phyloP scores from a whole-genome alignment of 2,797 vertebrate species.

The Strix occidentalis region DNA sequence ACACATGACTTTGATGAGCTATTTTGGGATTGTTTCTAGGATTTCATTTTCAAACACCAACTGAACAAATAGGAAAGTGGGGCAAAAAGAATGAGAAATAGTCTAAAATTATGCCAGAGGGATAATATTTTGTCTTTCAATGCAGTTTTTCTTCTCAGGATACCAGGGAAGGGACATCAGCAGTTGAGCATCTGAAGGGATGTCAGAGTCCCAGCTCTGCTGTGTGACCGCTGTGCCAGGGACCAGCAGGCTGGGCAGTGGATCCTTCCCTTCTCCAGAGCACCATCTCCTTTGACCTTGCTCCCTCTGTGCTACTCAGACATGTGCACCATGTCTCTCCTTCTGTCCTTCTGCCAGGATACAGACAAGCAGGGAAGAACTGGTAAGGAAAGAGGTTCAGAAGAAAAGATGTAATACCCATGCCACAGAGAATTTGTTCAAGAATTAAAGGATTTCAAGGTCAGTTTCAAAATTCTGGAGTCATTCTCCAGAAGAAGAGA shows the following conservation, averaged over 20 bases:
- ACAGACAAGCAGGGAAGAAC: not conserved
- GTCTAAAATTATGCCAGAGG: not conserved
- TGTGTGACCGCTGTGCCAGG: fast-evolving
- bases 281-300: not conserved
- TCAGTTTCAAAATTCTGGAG: not conserved
- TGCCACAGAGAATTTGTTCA: not conserved
- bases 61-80: not conserved
- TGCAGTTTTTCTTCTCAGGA: not conserved
- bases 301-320: not conserved
- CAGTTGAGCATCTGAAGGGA: not conserved
- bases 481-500: not conserved
- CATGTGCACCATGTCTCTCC: not conserved
- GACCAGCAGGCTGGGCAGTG: not conserved
- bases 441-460: not conserved
- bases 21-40: not conserved
- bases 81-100: not conserved
- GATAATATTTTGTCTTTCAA: not conserved
- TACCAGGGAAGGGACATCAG: not conserved
- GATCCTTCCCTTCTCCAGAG: not conserved
- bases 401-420: not conserved
- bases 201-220: fast-evolving
- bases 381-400: not conserved
- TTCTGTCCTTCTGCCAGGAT: not conserved
- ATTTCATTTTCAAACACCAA: not conserved
- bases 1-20: fast-evolving